These are phyloP conservation scores for Tachina lurida DNA, from an alignment of 2,888 invertebrate genomes.

Conservation along the genomic window DNA sequence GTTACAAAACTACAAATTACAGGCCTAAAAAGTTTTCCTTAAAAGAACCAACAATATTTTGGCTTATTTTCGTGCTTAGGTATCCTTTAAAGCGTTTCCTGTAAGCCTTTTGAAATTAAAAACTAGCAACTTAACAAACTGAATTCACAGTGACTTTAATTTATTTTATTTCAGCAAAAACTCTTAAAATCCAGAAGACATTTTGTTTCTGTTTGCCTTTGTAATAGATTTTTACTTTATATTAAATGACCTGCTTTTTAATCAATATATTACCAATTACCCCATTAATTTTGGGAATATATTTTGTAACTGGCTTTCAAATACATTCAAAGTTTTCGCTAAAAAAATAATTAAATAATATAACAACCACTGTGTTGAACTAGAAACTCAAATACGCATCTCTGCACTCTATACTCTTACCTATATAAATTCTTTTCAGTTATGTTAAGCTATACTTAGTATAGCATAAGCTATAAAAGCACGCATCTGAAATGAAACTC, in stretches of 20 bases:
- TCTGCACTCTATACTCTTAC: conserved; percentile 15
- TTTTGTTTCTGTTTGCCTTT: too few relatives aligned
- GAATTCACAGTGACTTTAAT: too few relatives aligned
- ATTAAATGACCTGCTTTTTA: neutral
- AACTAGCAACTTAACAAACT: too few relatives aligned
- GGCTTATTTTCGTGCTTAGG: too few relatives aligned
- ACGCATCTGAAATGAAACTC: conserved; percentile 22
- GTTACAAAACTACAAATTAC: too few relatives aligned
- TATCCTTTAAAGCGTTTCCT: too few relatives aligned
- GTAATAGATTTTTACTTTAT: too few relatives aligned
- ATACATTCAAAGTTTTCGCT: conserved; percentile 12
- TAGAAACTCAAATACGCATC: conserved; percentile 22
- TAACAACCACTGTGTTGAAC: conserved; percentile 38
- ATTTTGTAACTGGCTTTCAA: conserved; percentile 49
- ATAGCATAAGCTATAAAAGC: neutral
- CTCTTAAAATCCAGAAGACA: too few relatives aligned
- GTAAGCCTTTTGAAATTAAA: too few relatives aligned
- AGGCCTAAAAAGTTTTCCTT: too few relatives aligned
- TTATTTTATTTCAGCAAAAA: too few relatives aligned
- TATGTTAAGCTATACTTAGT: neutral
- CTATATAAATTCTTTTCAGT: neutral
- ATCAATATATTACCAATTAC: neutral
- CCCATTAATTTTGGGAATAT: neutral
- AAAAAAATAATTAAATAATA: neutral
- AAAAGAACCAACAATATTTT: too few relatives aligned